Base-by-base conservation (phyloP, 2,888 invertebrate species). In the Lasioglossum vierecki region DNA sequence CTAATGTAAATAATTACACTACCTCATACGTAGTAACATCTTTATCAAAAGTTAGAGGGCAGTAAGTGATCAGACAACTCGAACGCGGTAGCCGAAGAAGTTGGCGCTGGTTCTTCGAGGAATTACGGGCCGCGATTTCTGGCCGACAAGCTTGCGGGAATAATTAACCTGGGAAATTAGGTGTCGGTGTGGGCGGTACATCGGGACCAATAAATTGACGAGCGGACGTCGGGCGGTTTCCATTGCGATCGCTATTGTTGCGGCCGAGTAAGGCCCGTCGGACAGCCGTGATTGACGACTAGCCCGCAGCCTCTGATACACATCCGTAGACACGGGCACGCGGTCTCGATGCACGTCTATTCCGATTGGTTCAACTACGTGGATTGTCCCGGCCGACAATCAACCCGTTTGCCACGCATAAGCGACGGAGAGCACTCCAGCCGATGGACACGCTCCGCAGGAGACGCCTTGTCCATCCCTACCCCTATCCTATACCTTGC, bases 241-340 rank as follows among this genome's bases (percentile, higher is more conserved):
- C 77, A 83, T 76, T 66, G 82, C 85, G 80, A 83, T 87, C 80
- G 66, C 80, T 72, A 84, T 83, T 90, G 88, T 85, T 79, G 80
- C 78, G 81, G 49, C 63, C 84, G 73, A 82, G 79, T 76, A 84
- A 78, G 86, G 39, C 70, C 79, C 85, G 88, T 87, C 85, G 81
- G 30, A 49, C 63, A 41, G 30, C 76, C 76, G 83, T 91, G 90
- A 90, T 90, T 83, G 91, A 90, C 89, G 89, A 84, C 84, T 63
- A 53, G 72, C 71, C 74, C 22, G 30, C 57, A 74, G 53, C 81
- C 70, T 75, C 82, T 66, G 88, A 79, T 82, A 87, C 80, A 79
- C 78, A 66, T 71, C 82, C 82, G 77, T 70, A 80, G 75, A 78
- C 85, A 80, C 63, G 60, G 41, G 15, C 30, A 49, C 44, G 66